phyloP scores from a whole-genome alignment of 2,797 vertebrate genomes.

The Cheirogaleus major region DNA sequence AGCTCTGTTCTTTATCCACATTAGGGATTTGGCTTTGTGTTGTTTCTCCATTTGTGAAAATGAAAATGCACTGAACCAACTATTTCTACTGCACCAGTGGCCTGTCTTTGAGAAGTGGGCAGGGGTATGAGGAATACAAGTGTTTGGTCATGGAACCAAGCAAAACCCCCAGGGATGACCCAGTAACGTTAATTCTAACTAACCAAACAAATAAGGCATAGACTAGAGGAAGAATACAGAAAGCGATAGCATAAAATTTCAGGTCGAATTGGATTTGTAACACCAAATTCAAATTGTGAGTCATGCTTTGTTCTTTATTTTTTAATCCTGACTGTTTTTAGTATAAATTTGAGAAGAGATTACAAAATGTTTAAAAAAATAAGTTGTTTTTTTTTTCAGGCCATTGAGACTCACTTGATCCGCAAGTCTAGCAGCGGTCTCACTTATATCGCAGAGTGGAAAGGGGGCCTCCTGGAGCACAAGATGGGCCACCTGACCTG shows the following conservation, averaged over 20 bases:
- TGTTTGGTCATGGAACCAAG: neutral
- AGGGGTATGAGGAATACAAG: neutral
- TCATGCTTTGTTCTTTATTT: neutral
- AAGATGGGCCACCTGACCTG: slow-evolving; percentile 99
- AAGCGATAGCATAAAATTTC: neutral
- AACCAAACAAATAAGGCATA: neutral
- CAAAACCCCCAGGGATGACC: neutral
- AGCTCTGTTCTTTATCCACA: neutral
- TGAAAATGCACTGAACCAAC: neutral
- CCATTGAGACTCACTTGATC: slow-evolving; percentile 96
- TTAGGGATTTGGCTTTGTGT: neutral
- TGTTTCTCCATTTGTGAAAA: neutral
- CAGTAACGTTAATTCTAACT: neutral
- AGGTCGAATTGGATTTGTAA: neutral
- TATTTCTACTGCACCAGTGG: neutral
- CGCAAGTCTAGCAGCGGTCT: slow-evolving; percentile 94
- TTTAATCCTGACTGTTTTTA: neutral
- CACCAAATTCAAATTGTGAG: neutral
- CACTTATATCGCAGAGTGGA: slow-evolving; percentile 98
- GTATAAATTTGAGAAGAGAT: slow-evolving; percentile 21
- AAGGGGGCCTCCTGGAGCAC: slow-evolving; percentile 96
- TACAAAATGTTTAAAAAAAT: neutral
- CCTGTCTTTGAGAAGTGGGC: neutral
- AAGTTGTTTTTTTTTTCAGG: slow-evolving; percentile 84
- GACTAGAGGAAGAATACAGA: neutral